Evolutionary conservation across 2,113 vertebrate genomes (phyloP).

Genomic region (Psettodes erumei): DNA sequence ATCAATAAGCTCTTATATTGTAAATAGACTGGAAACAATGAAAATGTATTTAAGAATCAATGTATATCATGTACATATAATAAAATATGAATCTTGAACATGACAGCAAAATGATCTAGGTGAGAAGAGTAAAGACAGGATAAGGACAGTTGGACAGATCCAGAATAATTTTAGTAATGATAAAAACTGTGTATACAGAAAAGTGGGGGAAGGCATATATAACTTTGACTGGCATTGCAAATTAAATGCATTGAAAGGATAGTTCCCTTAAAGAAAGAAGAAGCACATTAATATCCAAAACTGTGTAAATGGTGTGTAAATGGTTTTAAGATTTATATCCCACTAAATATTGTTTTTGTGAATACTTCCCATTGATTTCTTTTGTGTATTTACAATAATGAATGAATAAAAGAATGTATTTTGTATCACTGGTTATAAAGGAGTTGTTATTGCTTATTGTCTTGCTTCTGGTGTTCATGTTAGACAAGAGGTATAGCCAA

Average conservation of each 20-base stretch:
- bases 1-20: constrained; percentile 83
- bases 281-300: constrained; percentile 43
- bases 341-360: constrained; percentile 72
- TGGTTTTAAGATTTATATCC: constrained; percentile 73
- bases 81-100: constrained; percentile 69
- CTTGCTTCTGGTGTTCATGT: neutral
- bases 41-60: constrained; percentile 83
- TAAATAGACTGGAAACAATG: constrained; percentile 81
- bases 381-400: constrained; percentile 78
- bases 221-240: constrained; percentile 37
- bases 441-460: constrained; percentile 30
- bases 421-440: constrained; percentile 73
- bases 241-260: constrained; percentile 23
- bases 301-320: constrained; percentile 75
- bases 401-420: constrained; percentile 86
- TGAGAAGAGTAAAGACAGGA: constrained; percentile 51
- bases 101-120: constrained; percentile 57
- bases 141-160: constrained; percentile 32
- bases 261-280: constrained; percentile 18
- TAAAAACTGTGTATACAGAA: constrained; percentile 21
- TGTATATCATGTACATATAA: constrained; percentile 86
- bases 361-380: constrained; percentile 66
- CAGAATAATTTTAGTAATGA: constrained; percentile 26
- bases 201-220: constrained; percentile 20
- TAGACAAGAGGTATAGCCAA: neutral